These are phyloP conservation scores for Petrocephalus microphthalmus DNA, from an alignment of 2,113 vertebrate genomes.

Conservation along the genomic window DNA sequence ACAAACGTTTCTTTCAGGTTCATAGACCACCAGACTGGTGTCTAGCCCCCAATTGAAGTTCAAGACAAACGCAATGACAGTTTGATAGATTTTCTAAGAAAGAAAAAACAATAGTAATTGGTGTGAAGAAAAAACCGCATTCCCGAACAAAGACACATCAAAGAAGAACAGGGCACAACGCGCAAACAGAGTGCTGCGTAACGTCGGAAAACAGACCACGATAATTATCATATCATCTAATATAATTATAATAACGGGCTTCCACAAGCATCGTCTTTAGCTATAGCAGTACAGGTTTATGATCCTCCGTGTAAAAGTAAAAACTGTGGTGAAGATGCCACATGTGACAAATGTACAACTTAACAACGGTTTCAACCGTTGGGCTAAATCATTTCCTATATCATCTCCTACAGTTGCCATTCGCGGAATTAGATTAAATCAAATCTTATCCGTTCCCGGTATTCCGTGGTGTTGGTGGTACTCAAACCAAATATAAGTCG, in stretches of 20 bases:
- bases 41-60: background rate
- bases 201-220: background rate
- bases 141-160: background rate
- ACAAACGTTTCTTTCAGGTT: background rate
- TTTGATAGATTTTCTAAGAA: background rate
- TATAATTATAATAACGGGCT: background rate
- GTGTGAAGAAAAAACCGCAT: background rate
- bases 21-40: background rate
- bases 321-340: background rate
- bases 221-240: background rate
- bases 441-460: background rate
- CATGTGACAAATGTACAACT: background rate
- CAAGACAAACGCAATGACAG: background rate
- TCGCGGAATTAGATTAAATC: background rate
- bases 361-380: background rate
- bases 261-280: background rate
- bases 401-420: background rate
- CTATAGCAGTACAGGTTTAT: background rate
- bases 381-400: background rate
- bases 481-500: background rate
- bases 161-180: background rate
- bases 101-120: background rate
- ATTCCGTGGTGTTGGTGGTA: background rate
- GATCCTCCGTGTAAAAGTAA: background rate
- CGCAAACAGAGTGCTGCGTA: background rate